Conservation (phyloP, 1,140 invertebrate species). For the Cydia strobilella region DNA sequence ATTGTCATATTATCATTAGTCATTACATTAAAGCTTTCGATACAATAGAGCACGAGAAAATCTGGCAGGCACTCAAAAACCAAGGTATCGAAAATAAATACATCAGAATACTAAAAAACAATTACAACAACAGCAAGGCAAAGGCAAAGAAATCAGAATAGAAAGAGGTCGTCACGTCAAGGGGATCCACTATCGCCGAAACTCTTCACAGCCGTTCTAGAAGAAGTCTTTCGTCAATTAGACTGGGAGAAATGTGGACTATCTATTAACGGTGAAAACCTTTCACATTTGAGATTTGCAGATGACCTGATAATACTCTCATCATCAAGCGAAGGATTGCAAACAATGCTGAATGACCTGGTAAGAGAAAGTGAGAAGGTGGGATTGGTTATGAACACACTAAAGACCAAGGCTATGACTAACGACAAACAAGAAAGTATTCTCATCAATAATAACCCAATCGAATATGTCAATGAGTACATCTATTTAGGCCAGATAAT, state of each 20-base stretch:
- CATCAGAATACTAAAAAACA: conserved; percentile 33
- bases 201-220: conserved; percentile 34
- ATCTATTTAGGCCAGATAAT: too few relatives aligned
- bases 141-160: conserved; percentile 29
- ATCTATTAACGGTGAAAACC: conserved; percentile 36
- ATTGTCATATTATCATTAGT: too few relatives aligned
- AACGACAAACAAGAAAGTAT: too few relatives aligned
- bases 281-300: conserved; percentile 52
- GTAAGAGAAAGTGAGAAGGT: not conserved
- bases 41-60: conserved; percentile 32
- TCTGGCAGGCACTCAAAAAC: too few relatives aligned
- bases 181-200: conserved; percentile 25
- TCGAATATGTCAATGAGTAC: too few relatives aligned
- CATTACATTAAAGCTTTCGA: conserved; percentile 11
- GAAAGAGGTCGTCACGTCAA: conserved; percentile 31
- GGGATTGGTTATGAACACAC: too few relatives aligned
- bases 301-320: conserved; percentile 45
- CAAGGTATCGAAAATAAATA: conserved; percentile 29
- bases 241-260: conserved; percentile 42
- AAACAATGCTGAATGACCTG: not conserved
- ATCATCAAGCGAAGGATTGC: not conserved
- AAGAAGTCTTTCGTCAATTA: conserved; percentile 27
- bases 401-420: too few relatives aligned
- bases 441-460: too few relatives aligned
- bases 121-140: conserved; percentile 23